Conservation (phyloP, 2,113 vertebrate genomes). For the Dipodomys stephensi region DNA sequence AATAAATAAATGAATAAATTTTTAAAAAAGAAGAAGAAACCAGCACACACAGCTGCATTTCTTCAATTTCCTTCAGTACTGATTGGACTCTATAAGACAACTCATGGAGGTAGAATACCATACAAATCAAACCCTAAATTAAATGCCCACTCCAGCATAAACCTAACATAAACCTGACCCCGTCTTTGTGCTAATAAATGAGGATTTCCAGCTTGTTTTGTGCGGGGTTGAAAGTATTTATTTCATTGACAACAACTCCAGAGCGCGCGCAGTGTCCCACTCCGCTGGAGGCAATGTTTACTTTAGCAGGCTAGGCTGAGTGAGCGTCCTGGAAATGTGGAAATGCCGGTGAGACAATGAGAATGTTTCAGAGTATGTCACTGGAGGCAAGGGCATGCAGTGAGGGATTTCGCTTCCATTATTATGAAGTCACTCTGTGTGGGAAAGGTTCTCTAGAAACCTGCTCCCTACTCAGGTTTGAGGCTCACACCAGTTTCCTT, state of each 20-base stretch:
- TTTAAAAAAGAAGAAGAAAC: conserved; percentile 39
- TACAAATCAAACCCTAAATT: conserved; percentile 58
- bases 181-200: conserved; percentile 58
- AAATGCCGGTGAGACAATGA: conserved; percentile 63
- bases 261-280: conserved; percentile 61
- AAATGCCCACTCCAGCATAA: conserved; percentile 68
- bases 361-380: conserved; percentile 38
- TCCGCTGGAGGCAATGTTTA: conserved; percentile 59
- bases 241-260: conserved; percentile 71
- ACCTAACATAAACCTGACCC: conserved; percentile 83
- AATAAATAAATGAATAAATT: no score
- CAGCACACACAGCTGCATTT: conserved; percentile 66
- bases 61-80: conserved; percentile 73
- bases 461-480: conserved; percentile 13
- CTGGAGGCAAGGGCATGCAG: not conserved
- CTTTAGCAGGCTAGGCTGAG: conserved; percentile 66
- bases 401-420: not conserved
- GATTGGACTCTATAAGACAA: conserved; percentile 85
- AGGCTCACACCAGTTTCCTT: not conserved
- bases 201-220: conserved; percentile 64
- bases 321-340: conserved; percentile 67
- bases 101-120: conserved; percentile 83
- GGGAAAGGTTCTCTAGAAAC: not conserved
- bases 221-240: conserved; percentile 72
- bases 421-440: not conserved